These are phyloP conservation scores for Hirtodrosophila duncani DNA, from an alignment of 2,888 invertebrate species.

Conservation along the genomic window DNA sequence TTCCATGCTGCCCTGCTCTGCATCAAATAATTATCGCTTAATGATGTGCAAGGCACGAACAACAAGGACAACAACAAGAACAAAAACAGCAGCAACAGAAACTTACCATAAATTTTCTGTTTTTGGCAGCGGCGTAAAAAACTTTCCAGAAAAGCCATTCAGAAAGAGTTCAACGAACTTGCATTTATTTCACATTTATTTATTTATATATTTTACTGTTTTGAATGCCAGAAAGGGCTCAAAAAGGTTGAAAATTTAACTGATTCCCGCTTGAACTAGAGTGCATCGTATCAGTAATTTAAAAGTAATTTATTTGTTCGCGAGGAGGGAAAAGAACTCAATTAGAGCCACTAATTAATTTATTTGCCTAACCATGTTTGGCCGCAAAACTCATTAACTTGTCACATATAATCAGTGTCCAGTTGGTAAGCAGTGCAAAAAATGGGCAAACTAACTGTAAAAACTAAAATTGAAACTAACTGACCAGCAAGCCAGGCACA, in stretches of 20 bases:
- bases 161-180: constrained; percentile 56
- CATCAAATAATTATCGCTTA: constrained; percentile 67
- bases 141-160: constrained; percentile 18
- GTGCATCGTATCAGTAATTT: constrained; percentile 32
- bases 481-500: constrained; percentile 37
- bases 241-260: constrained; percentile 40
- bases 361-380: constrained; percentile 71
- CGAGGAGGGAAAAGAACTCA: constrained; percentile 41
- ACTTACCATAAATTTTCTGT: constrained; percentile 56
- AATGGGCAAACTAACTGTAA: constrained; percentile 24
- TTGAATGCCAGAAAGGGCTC: constrained; percentile 19
- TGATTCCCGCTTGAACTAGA: constrained; percentile 29
- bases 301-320: constrained; percentile 51
- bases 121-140: constrained; percentile 49
- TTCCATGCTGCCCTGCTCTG: constrained; percentile 2
- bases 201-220: constrained; percentile 29
- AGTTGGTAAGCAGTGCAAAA: constrained; percentile 22
- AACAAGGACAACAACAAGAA: constrained; percentile 6
- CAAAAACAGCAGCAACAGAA: constrained; percentile 22
- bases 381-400: constrained; percentile 71
- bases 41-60: constrained; percentile 58
- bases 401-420: constrained; percentile 70
- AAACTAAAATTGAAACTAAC: constrained; percentile 70
- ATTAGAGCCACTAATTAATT: constrained; percentile 70
- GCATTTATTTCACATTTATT: constrained; percentile 5